Evolutionary conservation across 2,888 invertebrate species (phyloP).

Genomic region (Microctonus hyperodae): DNA sequence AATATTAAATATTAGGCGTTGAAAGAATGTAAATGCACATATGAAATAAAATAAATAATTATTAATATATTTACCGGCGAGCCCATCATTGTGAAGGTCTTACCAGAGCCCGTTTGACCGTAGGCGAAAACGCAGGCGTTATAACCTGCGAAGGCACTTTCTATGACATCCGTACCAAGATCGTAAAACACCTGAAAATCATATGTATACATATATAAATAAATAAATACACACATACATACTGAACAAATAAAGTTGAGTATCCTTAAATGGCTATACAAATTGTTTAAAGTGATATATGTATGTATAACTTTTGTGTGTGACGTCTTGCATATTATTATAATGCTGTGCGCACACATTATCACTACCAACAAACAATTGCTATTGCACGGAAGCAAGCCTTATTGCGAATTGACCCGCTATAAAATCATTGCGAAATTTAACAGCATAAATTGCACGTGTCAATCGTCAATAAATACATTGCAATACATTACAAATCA

Average conservation of each 20-base stretch:
- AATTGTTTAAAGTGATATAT: not conserved
- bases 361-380: conserved; percentile 9
- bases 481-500: conserved; percentile 24
- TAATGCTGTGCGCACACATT: conserved; percentile 21
- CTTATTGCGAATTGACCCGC: conserved; percentile 16
- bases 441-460: not conserved
- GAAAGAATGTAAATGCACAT: not conserved
- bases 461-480: conserved; percentile 4
- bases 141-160: conserved; percentile 84
- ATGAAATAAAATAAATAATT: not conserved
- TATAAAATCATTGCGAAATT: conserved; percentile 14
- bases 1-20: not conserved
- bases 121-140: conserved; percentile 93
- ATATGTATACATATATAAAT: not conserved
- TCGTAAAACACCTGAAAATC: conserved; percentile 71
- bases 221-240: not conserved
- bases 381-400: conserved; percentile 17
- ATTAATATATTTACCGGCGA: conserved; percentile 66
- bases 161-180: conserved; percentile 79
- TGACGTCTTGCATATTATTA: conserved; percentile 27
- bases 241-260: not conserved
- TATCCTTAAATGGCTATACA: conserved; percentile 25
- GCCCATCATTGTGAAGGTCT: conserved; percentile 94
- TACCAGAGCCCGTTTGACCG: conserved; percentile 90
- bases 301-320: not conserved